Percentiles rank a stretch among this genome's conserved stretches.
Conservation (phyloP, 2,888 invertebrate species). For the Lepidocyrtinus sp. region DNA sequence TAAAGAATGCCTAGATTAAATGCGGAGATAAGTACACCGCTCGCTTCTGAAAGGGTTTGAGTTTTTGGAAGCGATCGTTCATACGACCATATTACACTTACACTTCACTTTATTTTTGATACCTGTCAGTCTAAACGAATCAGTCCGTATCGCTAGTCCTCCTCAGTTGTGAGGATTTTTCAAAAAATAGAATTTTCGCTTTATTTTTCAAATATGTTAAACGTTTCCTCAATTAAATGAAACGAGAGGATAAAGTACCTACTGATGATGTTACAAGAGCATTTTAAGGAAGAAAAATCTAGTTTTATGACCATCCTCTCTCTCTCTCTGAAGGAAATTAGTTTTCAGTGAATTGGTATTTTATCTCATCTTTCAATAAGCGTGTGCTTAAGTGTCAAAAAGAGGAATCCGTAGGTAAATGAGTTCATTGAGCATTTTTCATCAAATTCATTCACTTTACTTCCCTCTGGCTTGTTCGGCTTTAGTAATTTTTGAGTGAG, state of each 20-base stretch:
- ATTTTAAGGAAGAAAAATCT: background rate
- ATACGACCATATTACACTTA: too few species aligned
- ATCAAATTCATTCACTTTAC: background rate
- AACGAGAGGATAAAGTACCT: background rate
- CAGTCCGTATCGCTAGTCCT: constrained; percentile 39
- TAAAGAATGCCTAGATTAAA: background rate
- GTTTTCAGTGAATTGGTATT: background rate
- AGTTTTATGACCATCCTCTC: too few species aligned
- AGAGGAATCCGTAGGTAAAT: background rate
- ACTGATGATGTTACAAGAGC: background rate
- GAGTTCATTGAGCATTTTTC: background rate
- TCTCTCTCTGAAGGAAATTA: background rate
- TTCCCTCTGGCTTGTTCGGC: background rate
- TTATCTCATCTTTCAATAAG: background rate
- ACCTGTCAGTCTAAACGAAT: constrained; percentile 43
- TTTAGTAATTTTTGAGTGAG: too few species aligned
- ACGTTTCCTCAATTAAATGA: background rate
- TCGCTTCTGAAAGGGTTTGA: background rate
- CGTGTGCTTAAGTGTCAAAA: background rate
- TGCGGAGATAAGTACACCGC: background rate
- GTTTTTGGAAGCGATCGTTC: too few species aligned
- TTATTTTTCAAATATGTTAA: background rate
- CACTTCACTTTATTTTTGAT: background rate
- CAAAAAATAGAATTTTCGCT: background rate
- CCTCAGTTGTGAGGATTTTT: background rate